Conservation (phyloP, 2,113 vertebrate species). For the Scatophagus argus region DNA sequence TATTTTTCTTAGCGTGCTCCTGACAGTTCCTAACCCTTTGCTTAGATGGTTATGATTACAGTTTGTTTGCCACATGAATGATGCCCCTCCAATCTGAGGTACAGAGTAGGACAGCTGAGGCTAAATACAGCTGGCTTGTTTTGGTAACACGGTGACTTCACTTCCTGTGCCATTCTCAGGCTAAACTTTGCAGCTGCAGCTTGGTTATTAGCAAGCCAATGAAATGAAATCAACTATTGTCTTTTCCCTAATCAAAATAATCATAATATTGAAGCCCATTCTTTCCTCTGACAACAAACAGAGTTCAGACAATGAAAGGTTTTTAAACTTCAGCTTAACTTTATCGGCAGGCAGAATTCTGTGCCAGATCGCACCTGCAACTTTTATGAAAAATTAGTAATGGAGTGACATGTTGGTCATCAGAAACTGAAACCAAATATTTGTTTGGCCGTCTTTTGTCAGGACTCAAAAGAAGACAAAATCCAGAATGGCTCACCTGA, state of each 20-base stretch:
- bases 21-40: no score
- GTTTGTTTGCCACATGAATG: neutral
- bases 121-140: neutral
- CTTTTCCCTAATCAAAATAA: neutral
- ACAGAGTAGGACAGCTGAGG: neutral
- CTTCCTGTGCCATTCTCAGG: neutral
- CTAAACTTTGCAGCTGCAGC: neutral
- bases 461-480: neutral
- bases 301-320: neutral
- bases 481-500: neutral
- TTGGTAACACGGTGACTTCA: neutral
- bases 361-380: neutral
- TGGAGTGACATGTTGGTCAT: neutral
- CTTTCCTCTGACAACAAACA: neutral
- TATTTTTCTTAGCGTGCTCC: no score
- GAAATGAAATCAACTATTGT: neutral
- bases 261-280: neutral
- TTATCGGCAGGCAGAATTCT: neutral
- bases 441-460: neutral
- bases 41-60: neutral
- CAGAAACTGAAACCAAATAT: neutral
- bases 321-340: neutral
- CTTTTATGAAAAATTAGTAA: neutral
- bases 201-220: neutral
- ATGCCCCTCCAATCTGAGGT: no score